phyloP scores from a whole-genome alignment of 2,888 invertebrate genomes.

The Spilosoma lubricipeda region DNA sequence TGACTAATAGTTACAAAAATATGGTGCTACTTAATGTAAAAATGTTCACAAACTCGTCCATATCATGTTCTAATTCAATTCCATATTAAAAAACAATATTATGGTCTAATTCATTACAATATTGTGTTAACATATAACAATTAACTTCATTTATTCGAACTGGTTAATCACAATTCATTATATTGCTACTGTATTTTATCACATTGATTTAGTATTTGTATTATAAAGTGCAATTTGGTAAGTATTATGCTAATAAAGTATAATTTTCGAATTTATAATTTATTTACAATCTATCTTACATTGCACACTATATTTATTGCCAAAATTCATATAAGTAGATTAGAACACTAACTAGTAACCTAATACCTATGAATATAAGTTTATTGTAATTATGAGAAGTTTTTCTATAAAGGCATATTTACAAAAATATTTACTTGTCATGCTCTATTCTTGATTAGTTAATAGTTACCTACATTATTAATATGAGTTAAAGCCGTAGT shows the following conservation, averaged over 20 bases:
- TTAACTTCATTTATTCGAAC: too few relatives aligned
- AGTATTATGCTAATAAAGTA: not conserved
- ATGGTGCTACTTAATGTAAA: too few relatives aligned
- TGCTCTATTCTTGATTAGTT: not conserved
- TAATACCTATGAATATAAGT: not conserved
- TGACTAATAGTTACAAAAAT: too few relatives aligned
- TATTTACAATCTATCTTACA: conserved; percentile 21
- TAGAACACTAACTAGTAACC: not conserved
- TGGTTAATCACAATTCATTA: too few relatives aligned
- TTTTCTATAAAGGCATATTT: conserved; percentile 18
- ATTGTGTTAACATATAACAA: not conserved
- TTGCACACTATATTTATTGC: conserved; percentile 50
- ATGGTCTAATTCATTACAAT: not conserved
- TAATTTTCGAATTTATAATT: not conserved
- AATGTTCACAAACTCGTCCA: too few relatives aligned
- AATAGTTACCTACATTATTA: not conserved
- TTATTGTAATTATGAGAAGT: not conserved
- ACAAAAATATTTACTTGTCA: conserved; percentile 50
- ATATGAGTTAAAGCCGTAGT: not conserved
- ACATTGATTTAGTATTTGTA: not conserved
- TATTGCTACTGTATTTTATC: not conserved
- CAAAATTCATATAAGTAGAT: not conserved
- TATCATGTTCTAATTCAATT: too few relatives aligned
- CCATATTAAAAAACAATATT: too few relatives aligned
- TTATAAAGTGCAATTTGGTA: not conserved